A percentile compares a stretch with the other conserved stretches of the same genome.
Evolutionary conservation across 2,888 invertebrate species (phyloP).

Genomic region (Perdita meconis): DNA sequence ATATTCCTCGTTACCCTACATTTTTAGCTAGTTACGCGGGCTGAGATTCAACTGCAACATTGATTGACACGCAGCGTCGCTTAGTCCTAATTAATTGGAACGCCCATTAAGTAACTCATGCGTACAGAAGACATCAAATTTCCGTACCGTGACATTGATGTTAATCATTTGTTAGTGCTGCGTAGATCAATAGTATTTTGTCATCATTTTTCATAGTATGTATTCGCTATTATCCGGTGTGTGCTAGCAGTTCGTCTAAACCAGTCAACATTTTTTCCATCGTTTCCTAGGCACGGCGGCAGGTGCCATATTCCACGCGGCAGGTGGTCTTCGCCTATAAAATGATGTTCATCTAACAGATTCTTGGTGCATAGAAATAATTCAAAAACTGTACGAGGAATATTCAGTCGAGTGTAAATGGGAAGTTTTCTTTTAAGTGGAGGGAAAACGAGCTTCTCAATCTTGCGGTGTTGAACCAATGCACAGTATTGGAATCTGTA

Average conservation of each 20-base stretch:
- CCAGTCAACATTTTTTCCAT: background rate
- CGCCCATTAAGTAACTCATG: slow-evolving; percentile 14
- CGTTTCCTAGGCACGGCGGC: background rate
- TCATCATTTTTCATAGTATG: background rate
- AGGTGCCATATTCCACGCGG: background rate
- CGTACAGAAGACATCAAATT: background rate
- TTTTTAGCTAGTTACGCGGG: slow-evolving; percentile 3
- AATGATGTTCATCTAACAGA: background rate
- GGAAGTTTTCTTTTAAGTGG: too few relatives aligned
- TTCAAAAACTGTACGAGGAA: background rate
- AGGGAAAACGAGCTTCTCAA: too few relatives aligned
- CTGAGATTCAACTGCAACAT: slow-evolving; percentile 18
- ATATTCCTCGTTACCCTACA: slow-evolving; percentile 1
- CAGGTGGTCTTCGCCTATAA: background rate
- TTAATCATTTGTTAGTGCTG: slow-evolving; percentile 21
- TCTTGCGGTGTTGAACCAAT: too few relatives aligned
- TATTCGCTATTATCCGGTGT: background rate
- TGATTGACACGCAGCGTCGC: slow-evolving; percentile 35
- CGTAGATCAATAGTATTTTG: slow-evolving; percentile 17
- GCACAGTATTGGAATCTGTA: too few relatives aligned
- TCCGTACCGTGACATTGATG: slow-evolving; percentile 1
- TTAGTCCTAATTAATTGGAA: slow-evolving; percentile 24
- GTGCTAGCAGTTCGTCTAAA: background rate
- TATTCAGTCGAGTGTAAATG: background rate
- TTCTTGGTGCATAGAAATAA: background rate